Evolutionary conservation across 2,888 invertebrate genomes (phyloP).

Genomic region (Cryptocheilus praepositus): DNA sequence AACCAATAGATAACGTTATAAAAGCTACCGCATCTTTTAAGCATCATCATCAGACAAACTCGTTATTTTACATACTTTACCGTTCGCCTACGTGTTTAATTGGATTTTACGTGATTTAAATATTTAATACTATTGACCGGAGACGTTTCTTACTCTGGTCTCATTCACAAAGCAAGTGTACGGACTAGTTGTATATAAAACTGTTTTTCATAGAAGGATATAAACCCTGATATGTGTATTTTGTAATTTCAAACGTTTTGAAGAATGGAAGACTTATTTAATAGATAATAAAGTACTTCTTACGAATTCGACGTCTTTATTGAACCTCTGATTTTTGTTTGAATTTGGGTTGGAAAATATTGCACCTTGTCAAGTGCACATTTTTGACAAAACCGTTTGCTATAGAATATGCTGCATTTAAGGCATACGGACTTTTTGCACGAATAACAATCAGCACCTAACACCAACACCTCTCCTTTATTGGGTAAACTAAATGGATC

Average conservation of each 20-base stretch:
- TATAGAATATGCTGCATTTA: constrained; percentile 89
- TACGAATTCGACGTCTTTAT: constrained; percentile 35
- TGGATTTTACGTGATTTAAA: too few relatives aligned
- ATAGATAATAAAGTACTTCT: constrained; percentile 38
- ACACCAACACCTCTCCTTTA: constrained; percentile 84
- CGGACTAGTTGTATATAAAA: too few relatives aligned
- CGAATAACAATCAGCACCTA: constrained; percentile 85
- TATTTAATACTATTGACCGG: too few relatives aligned
- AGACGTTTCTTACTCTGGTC: too few relatives aligned
- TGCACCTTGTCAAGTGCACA: constrained; percentile 81
- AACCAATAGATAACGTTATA: too few relatives aligned
- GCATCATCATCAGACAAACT: neutral
- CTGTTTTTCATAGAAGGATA: constrained; percentile 10
- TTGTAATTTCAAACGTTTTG: constrained; percentile 17
- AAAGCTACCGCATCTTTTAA: too few relatives aligned
- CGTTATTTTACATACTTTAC: constrained; percentile 25
- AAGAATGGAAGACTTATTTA: constrained; percentile 26
- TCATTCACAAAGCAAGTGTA: too few relatives aligned
- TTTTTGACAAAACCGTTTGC: constrained; percentile 82
- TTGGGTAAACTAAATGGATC: constrained; percentile 89
- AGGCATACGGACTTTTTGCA: constrained; percentile 85
- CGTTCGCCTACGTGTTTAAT: constrained; percentile 4
- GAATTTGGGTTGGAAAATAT: constrained; percentile 83
- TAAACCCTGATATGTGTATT: neutral
- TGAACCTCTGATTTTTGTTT: constrained; percentile 78